Base-by-base conservation (phyloP, 2,113 vertebrate species). In the Vombatus ursinus region DNA sequence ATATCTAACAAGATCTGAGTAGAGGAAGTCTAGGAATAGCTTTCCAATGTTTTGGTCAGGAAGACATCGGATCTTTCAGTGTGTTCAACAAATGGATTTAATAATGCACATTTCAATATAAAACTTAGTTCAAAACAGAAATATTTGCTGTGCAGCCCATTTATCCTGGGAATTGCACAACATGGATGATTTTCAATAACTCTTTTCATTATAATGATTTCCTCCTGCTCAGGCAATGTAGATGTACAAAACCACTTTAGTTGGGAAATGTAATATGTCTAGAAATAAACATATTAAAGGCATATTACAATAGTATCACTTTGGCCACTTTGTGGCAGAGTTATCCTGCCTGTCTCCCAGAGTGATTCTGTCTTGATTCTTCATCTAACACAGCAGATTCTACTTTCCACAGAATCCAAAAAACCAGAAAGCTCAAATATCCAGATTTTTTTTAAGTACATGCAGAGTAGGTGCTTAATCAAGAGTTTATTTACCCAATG, bases 101-200 rank as follows among this genome's bases (percentile, higher is more conserved):
- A 97, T 97, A 98, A 97, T 97, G 94, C 95, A 98, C 94, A 96
- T 96, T 98, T 97, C 11, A 0, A 96, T 94, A 95, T 98, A 97
- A 97, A 97, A 97, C 95, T 84, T 84, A 96, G 95, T 97, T 97
- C 97, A 97, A 96, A 97, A 97, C 97, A 97, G 97, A 98, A 97
- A 97, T 97, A 98, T 97, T 97, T 97, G 96, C 96, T 97, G 95
- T 95, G 96, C 96, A 94, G 96, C 94, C 96, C 93, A 96, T 97
- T 98, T 97, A 96, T 97, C 96, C 95, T 96, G 96, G 97, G 97
- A 97, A 98, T 98, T 98, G 97, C 93, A 98, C 96, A 98, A 96
- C 96, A 97, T 95, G 95, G 97, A 97, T 94, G 94, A 98, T 97
- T 97, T 98, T 98, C 98, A 98, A 97, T 97, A 97, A 97, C 92